These are phyloP conservation scores for Mizuhopecten yessoensis DNA, from an alignment of 1,140 invertebrate genomes.

Conservation along the genomic window DNA sequence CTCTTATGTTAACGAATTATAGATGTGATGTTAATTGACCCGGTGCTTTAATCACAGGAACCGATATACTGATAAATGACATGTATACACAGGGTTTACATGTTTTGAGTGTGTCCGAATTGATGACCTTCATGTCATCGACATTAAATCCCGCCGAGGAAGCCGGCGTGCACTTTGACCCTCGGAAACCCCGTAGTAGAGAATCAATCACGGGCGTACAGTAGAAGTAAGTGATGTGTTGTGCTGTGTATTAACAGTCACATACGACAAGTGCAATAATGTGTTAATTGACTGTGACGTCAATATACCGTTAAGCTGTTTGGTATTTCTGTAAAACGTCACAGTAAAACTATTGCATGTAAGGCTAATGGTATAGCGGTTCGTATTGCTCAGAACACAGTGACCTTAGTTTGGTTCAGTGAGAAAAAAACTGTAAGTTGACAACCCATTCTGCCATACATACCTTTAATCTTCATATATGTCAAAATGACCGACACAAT, in stretches of 20 bases:
- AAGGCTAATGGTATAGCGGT: neutral
- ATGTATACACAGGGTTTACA: neutral
- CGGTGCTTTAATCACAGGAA: neutral
- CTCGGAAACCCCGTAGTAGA: neutral
- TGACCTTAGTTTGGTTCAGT: neutral
- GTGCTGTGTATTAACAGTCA: neutral
- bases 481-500: no score
- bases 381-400: neutral
- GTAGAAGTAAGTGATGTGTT: constrained; percentile 4
- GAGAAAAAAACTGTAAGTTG: neutral
- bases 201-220: neutral
- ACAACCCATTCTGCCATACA: neutral
- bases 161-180: constrained; percentile 12
- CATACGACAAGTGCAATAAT: neutral
- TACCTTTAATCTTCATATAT: no score
- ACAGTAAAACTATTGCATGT: neutral
- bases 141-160: neutral
- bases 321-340: neutral
- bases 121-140: neutral
- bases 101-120: neutral
- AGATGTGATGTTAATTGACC: constrained; percentile 19
- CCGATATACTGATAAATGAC: neutral
- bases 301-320: neutral
- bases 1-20: constrained; percentile 6
- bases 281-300: neutral